Evolutionary conservation across 2,888 invertebrate species (phyloP).

Genomic region (Drosophila mimica): DNA sequence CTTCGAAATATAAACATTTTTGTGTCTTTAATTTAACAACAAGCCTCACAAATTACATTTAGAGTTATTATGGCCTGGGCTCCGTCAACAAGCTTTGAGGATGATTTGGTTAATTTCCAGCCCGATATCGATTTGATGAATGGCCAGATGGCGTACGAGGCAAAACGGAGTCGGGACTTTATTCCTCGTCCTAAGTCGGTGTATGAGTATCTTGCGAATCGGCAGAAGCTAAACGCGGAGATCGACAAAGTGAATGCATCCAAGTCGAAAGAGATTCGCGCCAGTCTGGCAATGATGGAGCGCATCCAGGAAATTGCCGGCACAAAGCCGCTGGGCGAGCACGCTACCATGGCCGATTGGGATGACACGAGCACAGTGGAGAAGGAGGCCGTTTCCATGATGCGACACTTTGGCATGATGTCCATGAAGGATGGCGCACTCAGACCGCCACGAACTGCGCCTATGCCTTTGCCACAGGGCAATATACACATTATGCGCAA

Average conservation of each 20-base stretch:
- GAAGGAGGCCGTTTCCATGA: constrained; percentile 77
- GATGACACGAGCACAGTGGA: constrained; percentile 72
- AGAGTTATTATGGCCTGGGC: constrained; percentile 72
- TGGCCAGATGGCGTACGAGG: constrained; percentile 70
- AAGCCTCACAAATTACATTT: constrained; percentile 18
- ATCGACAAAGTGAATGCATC: constrained; percentile 11
- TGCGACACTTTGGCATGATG: constrained; percentile 77
- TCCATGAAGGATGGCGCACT: constrained; percentile 50
- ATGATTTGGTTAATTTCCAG: constrained; percentile 80
- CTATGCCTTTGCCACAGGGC: constrained; percentile 32
- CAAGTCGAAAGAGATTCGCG: constrained; percentile 40
- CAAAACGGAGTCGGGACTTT: constrained; percentile 20
- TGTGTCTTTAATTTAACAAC: constrained; percentile 18
- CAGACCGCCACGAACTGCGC: constrained; percentile 28
- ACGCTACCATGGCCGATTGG: constrained; percentile 77
- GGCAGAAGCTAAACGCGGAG: constrained; percentile 34
- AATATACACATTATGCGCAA: constrained; percentile 61
- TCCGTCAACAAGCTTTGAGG: constrained; percentile 78
- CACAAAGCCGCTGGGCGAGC: constrained; percentile 77
- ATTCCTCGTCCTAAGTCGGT: constrained; percentile 36
- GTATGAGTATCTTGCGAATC: constrained; percentile 48
- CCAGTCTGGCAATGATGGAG: constrained; percentile 70
- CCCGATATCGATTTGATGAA: constrained; percentile 76
- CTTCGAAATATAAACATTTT: constrained; percentile 1
- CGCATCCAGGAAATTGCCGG: constrained; percentile 76